Percentiles rank a stretch among this genome's conserved stretches.
phyloP scores from a whole-genome alignment of 2,113 vertebrate species.

The Ahaetulla prasina region DNA sequence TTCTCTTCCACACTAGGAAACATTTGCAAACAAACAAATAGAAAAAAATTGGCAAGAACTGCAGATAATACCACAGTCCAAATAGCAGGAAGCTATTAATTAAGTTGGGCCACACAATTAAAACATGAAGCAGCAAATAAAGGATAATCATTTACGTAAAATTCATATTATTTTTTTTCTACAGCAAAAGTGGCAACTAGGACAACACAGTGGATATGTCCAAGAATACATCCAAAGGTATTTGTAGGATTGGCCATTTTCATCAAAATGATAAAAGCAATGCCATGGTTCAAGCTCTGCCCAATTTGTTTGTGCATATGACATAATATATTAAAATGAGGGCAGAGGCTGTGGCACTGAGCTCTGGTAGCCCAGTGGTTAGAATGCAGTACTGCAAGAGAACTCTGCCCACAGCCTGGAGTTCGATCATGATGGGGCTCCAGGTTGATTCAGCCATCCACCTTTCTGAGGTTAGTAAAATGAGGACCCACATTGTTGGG shows the following conservation, averaged over 20 bases:
- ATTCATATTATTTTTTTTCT: background rate
- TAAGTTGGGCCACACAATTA: background rate
- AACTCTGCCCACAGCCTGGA: background rate
- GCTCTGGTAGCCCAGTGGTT: background rate
- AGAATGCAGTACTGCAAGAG: background rate
- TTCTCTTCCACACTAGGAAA: background rate
- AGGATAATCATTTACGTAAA: background rate
- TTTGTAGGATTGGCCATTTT: background rate
- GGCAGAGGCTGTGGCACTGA: background rate
- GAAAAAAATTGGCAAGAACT: background rate
- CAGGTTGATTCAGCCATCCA: background rate
- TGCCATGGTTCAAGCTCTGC: background rate
- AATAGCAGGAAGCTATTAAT: background rate
- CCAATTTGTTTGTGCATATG: background rate
- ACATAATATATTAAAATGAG: background rate
- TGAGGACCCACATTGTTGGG: background rate
- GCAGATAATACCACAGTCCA: background rate
- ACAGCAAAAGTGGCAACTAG: background rate
- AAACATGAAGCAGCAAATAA: background rate
- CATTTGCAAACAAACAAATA: background rate
- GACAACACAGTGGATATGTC: background rate
- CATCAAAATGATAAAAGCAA: background rate
- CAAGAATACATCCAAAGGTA: background rate
- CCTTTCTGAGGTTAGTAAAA: rapidly evolving
- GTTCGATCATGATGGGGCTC: background rate